Percentiles rank a stretch among this genome's conserved stretches.
phyloP scores from a whole-genome alignment of 2,113 vertebrate species.

The Acanthisitta chloris region DNA sequence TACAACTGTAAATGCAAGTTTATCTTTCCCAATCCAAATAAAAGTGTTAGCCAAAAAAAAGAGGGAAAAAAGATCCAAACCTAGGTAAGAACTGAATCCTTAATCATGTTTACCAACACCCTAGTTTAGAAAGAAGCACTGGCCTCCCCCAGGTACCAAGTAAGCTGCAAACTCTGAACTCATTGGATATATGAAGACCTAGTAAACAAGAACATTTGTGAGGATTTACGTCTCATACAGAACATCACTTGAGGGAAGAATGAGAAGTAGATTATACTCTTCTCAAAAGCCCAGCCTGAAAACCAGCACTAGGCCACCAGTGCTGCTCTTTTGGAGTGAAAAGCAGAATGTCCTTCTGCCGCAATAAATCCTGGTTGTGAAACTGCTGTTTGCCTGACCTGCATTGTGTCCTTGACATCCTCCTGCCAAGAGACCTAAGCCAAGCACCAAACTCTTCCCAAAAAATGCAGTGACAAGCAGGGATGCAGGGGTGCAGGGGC shows the following conservation, averaged over 20 bases:
- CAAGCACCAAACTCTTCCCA: fast-evolving
- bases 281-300: background rate
- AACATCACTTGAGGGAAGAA: background rate
- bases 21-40: background rate
- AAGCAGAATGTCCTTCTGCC: background rate
- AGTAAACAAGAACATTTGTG: background rate
- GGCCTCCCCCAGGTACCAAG: background rate
- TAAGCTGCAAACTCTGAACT: background rate
- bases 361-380: background rate
- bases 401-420: background rate
- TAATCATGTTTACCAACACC: background rate
- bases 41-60: background rate
- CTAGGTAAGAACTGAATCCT: background rate
- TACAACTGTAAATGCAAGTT: background rate
- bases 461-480: background rate
- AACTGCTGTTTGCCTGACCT: fast-evolving
- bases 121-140: background rate
- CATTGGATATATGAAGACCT: background rate
- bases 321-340: fast-evolving
- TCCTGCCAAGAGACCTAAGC: background rate
- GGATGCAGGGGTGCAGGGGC: fast-evolving
- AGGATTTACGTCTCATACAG: background rate
- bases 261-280: background rate
- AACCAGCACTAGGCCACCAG: fast-evolving
- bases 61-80: fast-evolving